Evolutionary conservation across 2,113 vertebrate species (phyloP).

Genomic region (Danio rerio): GRCz12tu NC_133188.1:3012001-3012500

Average conservation of each 20-base stretch:
- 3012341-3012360: constrained; percentile 44
- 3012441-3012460: constrained; percentile 4
- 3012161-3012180: no score
- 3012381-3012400: constrained; percentile 43
- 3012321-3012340: constrained; percentile 55
- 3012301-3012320: constrained; percentile 54
- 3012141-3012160: no score
- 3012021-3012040: no score
- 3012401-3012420: constrained; percentile 44
- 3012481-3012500: constrained; percentile 20
- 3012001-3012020: no score
- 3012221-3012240: constrained; percentile 27
- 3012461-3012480: constrained; percentile 31
- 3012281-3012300: constrained; percentile 38
- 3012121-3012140: no score
- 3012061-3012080: no score
- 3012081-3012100: no score
- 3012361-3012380: constrained; percentile 48
- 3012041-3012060: no score
- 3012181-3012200: neutral
- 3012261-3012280: constrained; percentile 16
- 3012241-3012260: constrained; percentile 17
- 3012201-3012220: constrained; percentile 33
- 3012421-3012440: constrained; percentile 7
- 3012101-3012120: no score